phyloP scores from a whole-genome alignment of 2,797 vertebrate species.

The Lepus townsendii region DNA sequence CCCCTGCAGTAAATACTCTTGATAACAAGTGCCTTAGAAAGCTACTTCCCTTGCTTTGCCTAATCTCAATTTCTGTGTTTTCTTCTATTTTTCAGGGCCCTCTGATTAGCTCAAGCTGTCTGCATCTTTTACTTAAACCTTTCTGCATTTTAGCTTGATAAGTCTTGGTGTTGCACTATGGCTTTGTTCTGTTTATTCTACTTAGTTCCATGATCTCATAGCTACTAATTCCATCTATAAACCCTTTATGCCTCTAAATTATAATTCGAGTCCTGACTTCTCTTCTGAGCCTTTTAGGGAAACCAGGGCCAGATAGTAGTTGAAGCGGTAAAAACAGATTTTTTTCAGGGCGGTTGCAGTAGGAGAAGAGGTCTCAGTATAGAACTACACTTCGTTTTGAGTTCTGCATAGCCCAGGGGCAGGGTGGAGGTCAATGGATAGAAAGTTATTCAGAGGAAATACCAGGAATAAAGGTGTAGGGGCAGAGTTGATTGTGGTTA shows the following conservation, averaged over 20 bases:
- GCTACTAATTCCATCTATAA: not conserved
- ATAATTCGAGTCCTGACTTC: not conserved
- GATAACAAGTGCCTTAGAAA: not conserved
- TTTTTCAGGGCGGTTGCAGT: not conserved
- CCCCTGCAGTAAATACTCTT: not conserved
- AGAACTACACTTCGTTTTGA: not conserved
- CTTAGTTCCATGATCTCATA: not conserved
- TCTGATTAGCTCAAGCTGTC: not conserved
- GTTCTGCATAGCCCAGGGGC: not conserved
- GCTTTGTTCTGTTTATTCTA: not conserved
- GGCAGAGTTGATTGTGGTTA: not conserved
- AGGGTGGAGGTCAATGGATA: not conserved
- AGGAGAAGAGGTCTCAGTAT: not conserved
- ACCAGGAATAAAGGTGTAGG: not conserved
- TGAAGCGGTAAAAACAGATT: not conserved
- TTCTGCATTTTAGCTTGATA: not conserved
- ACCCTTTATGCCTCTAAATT: not conserved
- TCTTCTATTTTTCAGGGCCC: not conserved
- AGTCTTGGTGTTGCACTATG: not conserved
- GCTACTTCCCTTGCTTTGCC: not conserved
- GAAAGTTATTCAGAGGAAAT: not conserved
- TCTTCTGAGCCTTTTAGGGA: conserved; percentile 3
- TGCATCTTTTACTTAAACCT: not conserved
- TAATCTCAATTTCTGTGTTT: not conserved
- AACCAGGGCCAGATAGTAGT: not conserved